Conservation (phyloP, 2,113 vertebrate genomes). For the Takifugu bimaculatus region DNA sequence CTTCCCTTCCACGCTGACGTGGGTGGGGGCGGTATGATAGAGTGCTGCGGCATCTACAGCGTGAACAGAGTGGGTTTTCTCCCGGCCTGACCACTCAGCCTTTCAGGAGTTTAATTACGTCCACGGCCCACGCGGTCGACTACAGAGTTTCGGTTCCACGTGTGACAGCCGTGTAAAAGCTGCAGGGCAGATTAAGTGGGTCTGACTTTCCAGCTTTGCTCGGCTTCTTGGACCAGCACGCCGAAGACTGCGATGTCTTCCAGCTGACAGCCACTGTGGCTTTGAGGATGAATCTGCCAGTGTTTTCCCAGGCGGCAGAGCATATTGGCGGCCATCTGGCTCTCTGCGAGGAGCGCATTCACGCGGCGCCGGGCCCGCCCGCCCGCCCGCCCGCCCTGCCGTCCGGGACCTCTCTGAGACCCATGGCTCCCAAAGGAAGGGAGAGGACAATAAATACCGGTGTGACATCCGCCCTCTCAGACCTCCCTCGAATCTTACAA, state of each 20-base stretch:
- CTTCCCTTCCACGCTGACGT: constrained; percentile 42
- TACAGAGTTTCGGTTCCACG: too few species aligned
- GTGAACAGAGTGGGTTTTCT: constrained; percentile 36
- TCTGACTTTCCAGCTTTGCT: too few species aligned
- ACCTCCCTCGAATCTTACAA: too few species aligned
- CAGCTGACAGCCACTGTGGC: constrained; percentile 34
- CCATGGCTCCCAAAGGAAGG: too few species aligned
- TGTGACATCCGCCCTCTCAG: too few species aligned
- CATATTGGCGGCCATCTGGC: constrained; percentile 67
- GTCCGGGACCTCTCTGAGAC: constrained; percentile 15
- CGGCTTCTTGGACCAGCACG: too few species aligned
- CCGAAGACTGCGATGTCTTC: constrained; percentile 24
- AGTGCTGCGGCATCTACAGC: constrained; percentile 30
- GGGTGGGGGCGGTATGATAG: constrained; percentile 34
- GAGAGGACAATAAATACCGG: too few species aligned
- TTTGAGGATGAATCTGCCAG: constrained; percentile 41
- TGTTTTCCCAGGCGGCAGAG: constrained; percentile 44
- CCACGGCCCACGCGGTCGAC: constrained; percentile 41
- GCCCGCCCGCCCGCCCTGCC: constrained; percentile 39
- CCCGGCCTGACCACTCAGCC: constrained; percentile 38
- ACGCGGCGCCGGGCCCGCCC: constrained; percentile 22
- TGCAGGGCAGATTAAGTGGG: too few species aligned
- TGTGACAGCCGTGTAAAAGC: too few species aligned
- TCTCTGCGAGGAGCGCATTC: constrained; percentile 29
- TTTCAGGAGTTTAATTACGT: constrained; percentile 47